Conservation (phyloP, 1,140 invertebrate species). For the Ips nitidus region DNA sequence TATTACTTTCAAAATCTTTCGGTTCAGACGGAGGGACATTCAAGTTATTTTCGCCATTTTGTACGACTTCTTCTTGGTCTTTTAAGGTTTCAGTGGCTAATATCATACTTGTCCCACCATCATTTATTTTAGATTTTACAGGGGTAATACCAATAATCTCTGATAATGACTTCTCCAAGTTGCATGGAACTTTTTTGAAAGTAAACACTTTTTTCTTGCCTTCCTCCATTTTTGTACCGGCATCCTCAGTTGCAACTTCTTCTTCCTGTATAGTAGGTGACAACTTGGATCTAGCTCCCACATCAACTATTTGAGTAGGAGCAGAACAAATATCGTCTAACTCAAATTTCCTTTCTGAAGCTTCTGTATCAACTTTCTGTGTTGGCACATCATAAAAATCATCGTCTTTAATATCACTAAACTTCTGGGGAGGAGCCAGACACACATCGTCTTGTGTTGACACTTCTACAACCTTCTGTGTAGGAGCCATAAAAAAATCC, state of each 20-base stretch:
- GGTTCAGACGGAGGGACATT: too few relatives aligned
- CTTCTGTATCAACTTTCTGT: constrained; percentile 5
- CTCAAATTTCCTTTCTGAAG: too few relatives aligned
- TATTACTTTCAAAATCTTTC: too few relatives aligned
- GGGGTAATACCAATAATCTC: not conserved
- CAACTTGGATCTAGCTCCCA: too few relatives aligned
- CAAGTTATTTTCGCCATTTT: too few relatives aligned
- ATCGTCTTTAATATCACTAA: not conserved
- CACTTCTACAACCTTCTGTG: constrained; percentile 6
- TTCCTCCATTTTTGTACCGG: not conserved
- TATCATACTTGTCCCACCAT: too few relatives aligned
- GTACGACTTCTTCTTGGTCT: too few relatives aligned
- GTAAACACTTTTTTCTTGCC: constrained; percentile 3
- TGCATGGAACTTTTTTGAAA: constrained; percentile 8
- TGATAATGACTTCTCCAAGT: constrained; percentile 11
- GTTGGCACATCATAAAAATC: constrained; percentile 12
- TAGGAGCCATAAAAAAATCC: constrained; percentile 13
- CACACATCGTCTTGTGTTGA: too few relatives aligned
- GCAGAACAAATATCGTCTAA: constrained; percentile 32
- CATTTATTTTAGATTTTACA: not conserved
- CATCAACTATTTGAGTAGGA: constrained; percentile 11
- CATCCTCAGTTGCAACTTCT: constrained; percentile 2
- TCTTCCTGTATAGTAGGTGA: not conserved
- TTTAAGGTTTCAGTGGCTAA: too few relatives aligned
- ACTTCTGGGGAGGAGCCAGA: too few relatives aligned